Evolutionary conservation across 1,140 invertebrate genomes (phyloP).

Genomic region (Scaptomyza pallida): DNA sequence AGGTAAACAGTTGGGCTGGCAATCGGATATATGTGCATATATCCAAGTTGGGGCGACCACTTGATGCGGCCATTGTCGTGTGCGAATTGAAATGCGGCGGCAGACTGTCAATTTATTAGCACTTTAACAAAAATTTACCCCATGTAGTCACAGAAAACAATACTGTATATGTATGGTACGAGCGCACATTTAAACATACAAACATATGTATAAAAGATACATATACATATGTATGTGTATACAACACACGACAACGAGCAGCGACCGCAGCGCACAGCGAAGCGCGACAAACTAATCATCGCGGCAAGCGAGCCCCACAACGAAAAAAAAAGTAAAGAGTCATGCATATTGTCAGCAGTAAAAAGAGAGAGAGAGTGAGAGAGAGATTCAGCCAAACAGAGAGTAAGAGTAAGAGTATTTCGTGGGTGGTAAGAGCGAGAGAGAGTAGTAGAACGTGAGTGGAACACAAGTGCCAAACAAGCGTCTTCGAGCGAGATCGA

Average conservation of each 20-base stretch:
- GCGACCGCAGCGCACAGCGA: constrained; percentile 42
- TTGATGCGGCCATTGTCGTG: constrained; percentile 51
- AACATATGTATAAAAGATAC: background rate
- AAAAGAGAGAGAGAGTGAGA: background rate
- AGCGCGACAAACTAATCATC: constrained; percentile 51
- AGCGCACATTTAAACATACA: constrained; percentile 3
- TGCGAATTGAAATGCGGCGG: constrained; percentile 61
- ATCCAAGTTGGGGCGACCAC: constrained; percentile 26
- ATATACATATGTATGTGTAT: background rate
- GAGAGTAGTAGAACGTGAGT: constrained; percentile 30
- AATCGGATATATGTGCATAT: constrained; percentile 2
- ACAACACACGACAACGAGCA: constrained; percentile 10
- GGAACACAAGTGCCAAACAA: constrained; percentile 7
- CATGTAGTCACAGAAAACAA: constrained; percentile 54
- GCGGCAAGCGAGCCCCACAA: constrained; percentile 12
- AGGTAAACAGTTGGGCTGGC: constrained; percentile 34
- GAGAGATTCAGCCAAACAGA: constrained; percentile 8
- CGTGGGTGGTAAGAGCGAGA: constrained; percentile 12
- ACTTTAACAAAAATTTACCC: constrained; percentile 71
- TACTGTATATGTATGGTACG: constrained; percentile 17
- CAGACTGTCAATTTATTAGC: constrained; percentile 75
- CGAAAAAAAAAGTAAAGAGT: constrained; percentile 23
- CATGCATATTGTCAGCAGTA: constrained; percentile 28
- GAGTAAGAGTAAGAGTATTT: background rate
- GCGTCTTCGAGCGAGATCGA: constrained; percentile 6